Base-by-base conservation (phyloP, 1,140 invertebrate species). In the Cylas formicarius region DNA sequence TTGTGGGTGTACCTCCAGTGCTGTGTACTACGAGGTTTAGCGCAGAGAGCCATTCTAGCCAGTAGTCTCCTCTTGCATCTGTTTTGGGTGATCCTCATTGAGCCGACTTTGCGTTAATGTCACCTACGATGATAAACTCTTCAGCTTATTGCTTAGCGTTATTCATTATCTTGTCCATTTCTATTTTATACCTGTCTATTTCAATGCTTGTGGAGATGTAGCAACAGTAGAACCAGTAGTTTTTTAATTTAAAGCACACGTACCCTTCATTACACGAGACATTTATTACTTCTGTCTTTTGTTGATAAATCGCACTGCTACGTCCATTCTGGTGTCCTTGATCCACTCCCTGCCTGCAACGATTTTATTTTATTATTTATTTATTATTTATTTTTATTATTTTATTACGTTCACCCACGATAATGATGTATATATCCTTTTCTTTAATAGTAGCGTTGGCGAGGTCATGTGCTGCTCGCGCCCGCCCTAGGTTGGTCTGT, bases 281-380 rank as follows among this genome's bases (percentile, higher is more conserved):
- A n/a, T n/a, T n/a, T n/a, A n/a, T 14, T 32, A 6, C 29, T 32
- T 32, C 29, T 7, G 32, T 44, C 18, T 44, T 9, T 44, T 47
- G 44, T 48, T 48, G 16, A 11, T 22, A 22, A 16, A 18, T 16
- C 20, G n/a, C 38, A 29, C 38, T 4, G 26, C 44, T 13, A 22
- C 32, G 38, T 44, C 17, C 23, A 32, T 8, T 11, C 6, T 10
- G 10, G 4, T 42, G 33, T 42, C 39, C 4, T 2, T 10, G 7
- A 38, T 8, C 39, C 28, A 42, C 28, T 16, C n/a, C n/a, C 6
- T 7, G 13, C 20, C 20, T 14, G 29, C 22, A 5, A 6, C 23
- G 13, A 48, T 31, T 8, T 27, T n/a, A n/a, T n/a, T n/a, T n/a
- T n/a, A n/a, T n/a, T n/a, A n/a, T n/a, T n/a, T n/a, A n/a, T n/a